Base-by-base conservation (phyloP, 2,797 vertebrate genomes). In the Acrocephalus scirpaceus region DNA sequence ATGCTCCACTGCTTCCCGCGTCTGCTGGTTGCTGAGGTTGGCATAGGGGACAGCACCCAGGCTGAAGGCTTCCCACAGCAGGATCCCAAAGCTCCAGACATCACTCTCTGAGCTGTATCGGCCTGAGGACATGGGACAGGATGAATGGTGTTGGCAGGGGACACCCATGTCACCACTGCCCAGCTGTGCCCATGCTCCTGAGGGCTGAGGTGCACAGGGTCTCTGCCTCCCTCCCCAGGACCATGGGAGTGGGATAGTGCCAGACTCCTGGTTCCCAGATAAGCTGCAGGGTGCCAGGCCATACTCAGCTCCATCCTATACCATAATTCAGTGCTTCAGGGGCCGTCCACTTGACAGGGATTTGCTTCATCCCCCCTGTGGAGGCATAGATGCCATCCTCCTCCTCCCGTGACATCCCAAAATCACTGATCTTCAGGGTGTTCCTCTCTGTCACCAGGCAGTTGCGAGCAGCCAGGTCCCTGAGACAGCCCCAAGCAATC, bases 281-380 rank as follows among this genome's bases (percentile, higher is more conserved):
- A 38, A 36, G 51, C 58, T 8, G 0, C 0, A 0, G 4, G 23
- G 21, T 61, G 13, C 36, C 18, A 29, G 42, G 29, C 64, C 5
- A 1, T 13, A 58, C 29, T 61, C 1, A 1, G 44, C 32, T 60
- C 81, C 38, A n/a, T 57, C 8, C 67, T 38, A 2, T 98, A 99
- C 99, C 99, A 1, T 99, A 99, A 97, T 98, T 99, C 32, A 99
- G 98, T 8, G 99, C 99, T 95, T 99, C 99, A 0, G 99, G 99
- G 4, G 99, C 99, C 0, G 99, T 99, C 99, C 99, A 99, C 96
- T 99, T 99, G 91, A 99, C 98, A 0, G 99, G 99, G 84, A 99
- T 98, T 97, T 99, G 99, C 96, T 98, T 98, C 98, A 99, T 98
- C 50, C 99, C 98, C 0, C 99, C 98, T 0, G 98, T 98, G 72